These are phyloP conservation scores for Doryteuthis pealeii DNA, from an alignment of 1,140 invertebrate species.

Conservation along the genomic window DNA sequence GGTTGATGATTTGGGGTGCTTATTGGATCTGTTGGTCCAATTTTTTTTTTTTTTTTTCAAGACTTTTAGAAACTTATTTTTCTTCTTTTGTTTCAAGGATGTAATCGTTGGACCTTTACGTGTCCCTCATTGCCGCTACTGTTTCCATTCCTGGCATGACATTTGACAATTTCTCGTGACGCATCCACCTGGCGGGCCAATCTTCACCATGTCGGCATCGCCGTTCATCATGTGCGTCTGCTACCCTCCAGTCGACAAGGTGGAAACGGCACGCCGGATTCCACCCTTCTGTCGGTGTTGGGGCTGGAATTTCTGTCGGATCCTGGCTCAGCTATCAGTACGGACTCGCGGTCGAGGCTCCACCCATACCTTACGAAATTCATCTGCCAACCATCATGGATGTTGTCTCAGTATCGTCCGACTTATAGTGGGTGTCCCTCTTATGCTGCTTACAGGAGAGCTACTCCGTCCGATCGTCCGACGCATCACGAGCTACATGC, in stretches of 20 bases:
- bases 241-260: slow-evolving; percentile 65
- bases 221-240: slow-evolving; percentile 72
- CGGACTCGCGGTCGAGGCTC: slow-evolving; percentile 64
- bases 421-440: slow-evolving; percentile 74
- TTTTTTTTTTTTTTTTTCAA: no score
- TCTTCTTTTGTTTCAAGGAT: slow-evolving; percentile 58
- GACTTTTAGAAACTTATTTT: no score
- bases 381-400: slow-evolving; percentile 73
- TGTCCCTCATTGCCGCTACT: slow-evolving; percentile 70
- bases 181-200: slow-evolving; percentile 68
- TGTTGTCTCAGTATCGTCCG: slow-evolving; percentile 72
- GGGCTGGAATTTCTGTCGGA: slow-evolving; percentile 75
- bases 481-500: slow-evolving; percentile 70
- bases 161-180: slow-evolving; percentile 75
- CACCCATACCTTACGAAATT: slow-evolving; percentile 65
- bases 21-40: no score
- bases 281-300: slow-evolving; percentile 78
- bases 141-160: slow-evolving; percentile 73
- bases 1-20: no score
- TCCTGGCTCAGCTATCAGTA: slow-evolving; percentile 81
- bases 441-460: slow-evolving; percentile 70
- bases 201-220: slow-evolving; percentile 69
- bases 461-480: slow-evolving; percentile 73
- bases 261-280: slow-evolving; percentile 71
- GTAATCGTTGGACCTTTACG: slow-evolving; percentile 63